phyloP scores from a whole-genome alignment of 2,797 vertebrate genomes.

The Cottoperca gobio region DNA sequence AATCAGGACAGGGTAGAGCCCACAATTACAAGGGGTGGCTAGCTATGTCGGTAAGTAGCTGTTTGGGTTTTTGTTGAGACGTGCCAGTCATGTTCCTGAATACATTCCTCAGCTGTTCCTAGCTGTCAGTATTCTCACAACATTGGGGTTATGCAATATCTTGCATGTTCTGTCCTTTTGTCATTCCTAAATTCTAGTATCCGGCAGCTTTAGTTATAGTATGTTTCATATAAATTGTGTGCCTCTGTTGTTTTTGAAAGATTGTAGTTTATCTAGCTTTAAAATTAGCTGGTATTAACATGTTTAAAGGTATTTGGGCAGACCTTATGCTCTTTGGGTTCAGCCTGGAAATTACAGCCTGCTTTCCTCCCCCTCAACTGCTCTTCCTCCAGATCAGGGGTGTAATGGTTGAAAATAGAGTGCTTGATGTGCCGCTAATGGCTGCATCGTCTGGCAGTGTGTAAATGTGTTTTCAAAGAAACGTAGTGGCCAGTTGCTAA shows the following conservation, averaged over 20 bases:
- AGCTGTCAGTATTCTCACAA: slow-evolving; percentile 20
- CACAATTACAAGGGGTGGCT: slow-evolving; percentile 34
- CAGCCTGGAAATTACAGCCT: slow-evolving; percentile 22
- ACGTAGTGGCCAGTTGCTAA: slow-evolving; percentile 74
- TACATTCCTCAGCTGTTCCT: slow-evolving; percentile 59
- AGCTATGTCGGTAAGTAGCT: slow-evolving; percentile 27
- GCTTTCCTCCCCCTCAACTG: slow-evolving; percentile 47
- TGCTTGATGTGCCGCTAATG: slow-evolving; percentile 72
- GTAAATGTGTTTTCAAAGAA: slow-evolving; percentile 79
- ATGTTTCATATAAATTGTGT: neutral
- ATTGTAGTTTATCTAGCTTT: slow-evolving; percentile 3
- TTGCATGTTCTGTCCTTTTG: slow-evolving; percentile 22
- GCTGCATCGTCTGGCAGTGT: slow-evolving; percentile 64
- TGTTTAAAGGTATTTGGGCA: slow-evolving; percentile 25
- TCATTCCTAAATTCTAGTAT: slow-evolving; percentile 6
- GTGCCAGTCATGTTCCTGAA: slow-evolving; percentile 57
- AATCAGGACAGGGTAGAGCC: slow-evolving; percentile 16
- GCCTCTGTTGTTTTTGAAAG: too few species aligned
- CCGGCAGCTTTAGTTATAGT: slow-evolving; percentile 6
- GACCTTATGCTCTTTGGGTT: slow-evolving; percentile 24
- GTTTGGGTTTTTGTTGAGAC: slow-evolving; percentile 64
- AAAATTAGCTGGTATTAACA: slow-evolving; percentile 3
- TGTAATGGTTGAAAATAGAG: slow-evolving; percentile 71
- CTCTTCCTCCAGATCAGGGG: slow-evolving; percentile 45
- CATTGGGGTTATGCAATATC: slow-evolving; percentile 36